Base-by-base conservation (phyloP, 2,888 invertebrate species). In the Agrochola circellaris region DNA sequence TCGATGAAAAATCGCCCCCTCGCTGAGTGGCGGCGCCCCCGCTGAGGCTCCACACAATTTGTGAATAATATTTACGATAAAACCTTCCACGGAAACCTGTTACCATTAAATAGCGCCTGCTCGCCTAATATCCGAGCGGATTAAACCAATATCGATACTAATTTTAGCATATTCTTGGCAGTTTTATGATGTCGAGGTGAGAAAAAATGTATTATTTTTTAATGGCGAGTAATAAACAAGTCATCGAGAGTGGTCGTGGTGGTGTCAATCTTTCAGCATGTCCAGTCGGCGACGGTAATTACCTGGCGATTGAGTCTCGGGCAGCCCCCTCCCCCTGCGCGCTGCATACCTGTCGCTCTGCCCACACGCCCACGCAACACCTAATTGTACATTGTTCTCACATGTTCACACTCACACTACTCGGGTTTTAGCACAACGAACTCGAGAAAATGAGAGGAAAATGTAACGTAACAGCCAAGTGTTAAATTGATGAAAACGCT, bases 1-100 rank as follows among this genome's bases (percentile, higher is more conserved):
- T 91, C 91, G 94, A 94, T 95, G 96, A 96, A 94, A 96, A 95
- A 96, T 96, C 93, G 96, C 92, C 96, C 96, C 95, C 96, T 95
- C 92, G 95, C 96, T 95, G 96, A 90, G 96, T 91, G 90, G 90
- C 86, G 84, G 91, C 91, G 92, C 94, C 89, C 96, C 96, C 93
- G 96, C 96, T 95, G 96, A 68, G 96, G 92, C 90, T 92, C 91
- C 92, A 91, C 93, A 94, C 95, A 95, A 95, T 94, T 95, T 95
- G 95, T 94, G 91, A 93, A 94, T 93, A 94, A 96, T 95, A 96
- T 96, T 96, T 96, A 96, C 94, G 95, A 96, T 93, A 94, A 95
- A 93, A 93, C 94, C 93, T 93, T 93, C 92, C 93, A 89, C 91
- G 87, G 91, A 93, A 94, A 94, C 94, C 93, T 91, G 93, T 90